Percentiles rank a stretch among this genome's conserved stretches.
These are phyloP conservation scores for Pseudopleuronectes americanus DNA, from an alignment of 2,797 vertebrate species.

Conservation along the genomic window DNA sequence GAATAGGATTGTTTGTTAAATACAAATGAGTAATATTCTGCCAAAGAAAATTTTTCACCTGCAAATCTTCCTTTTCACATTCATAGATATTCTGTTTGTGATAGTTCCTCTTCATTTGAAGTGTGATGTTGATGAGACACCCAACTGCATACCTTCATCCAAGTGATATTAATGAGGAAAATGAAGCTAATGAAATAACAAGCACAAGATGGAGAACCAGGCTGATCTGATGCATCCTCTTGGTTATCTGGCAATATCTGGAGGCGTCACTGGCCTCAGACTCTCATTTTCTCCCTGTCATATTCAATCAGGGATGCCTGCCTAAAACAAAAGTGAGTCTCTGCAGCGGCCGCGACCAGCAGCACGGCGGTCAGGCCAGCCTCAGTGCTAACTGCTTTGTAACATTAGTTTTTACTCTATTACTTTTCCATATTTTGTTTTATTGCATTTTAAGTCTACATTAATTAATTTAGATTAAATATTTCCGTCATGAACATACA, in stretches of 20 bases:
- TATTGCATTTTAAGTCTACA: neutral
- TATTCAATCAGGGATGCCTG: slow-evolving; percentile 77
- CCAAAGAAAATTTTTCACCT: slow-evolving; percentile 66
- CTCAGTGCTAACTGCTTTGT: slow-evolving; percentile 27
- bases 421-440: neutral
- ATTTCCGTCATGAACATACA: too few relatives aligned
- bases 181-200: slow-evolving; percentile 81
- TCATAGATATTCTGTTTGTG: slow-evolving; percentile 66
- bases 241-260: slow-evolving; percentile 80
- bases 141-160: slow-evolving; percentile 70
- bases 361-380: slow-evolving; percentile 39
- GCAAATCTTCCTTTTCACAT: slow-evolving; percentile 54
- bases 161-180: slow-evolving; percentile 73
- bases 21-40: slow-evolving; percentile 62
- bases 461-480: neutral
- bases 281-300: slow-evolving; percentile 83
- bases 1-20: slow-evolving; percentile 52
- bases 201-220: slow-evolving; percentile 73
- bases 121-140: slow-evolving; percentile 75
- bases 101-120: slow-evolving; percentile 72
- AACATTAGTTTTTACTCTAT: neutral
- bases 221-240: slow-evolving; percentile 75
- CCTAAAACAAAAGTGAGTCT: slow-evolving; percentile 70
- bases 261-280: slow-evolving; percentile 77
- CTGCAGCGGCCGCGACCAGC: slow-evolving; percentile 51